phyloP scores from a whole-genome alignment of 2,888 invertebrate species.

The Hedychridium roseum region DNA sequence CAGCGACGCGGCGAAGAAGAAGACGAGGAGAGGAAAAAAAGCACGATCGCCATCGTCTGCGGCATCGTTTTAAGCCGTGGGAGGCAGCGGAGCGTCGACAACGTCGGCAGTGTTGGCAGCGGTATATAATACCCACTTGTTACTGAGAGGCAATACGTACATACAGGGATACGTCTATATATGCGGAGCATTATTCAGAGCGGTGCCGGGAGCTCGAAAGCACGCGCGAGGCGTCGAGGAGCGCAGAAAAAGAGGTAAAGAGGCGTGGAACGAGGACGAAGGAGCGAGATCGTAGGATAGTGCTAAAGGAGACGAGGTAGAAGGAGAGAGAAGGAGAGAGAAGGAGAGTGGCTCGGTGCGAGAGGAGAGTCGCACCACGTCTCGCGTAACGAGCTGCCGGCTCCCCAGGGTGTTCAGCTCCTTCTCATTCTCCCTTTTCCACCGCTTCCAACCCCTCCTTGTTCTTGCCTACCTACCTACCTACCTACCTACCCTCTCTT shows the following conservation, averaged over 20 bases:
- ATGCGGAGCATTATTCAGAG: slow-evolving; percentile 52
- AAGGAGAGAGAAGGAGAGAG: slow-evolving; percentile 15
- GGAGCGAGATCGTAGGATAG: slow-evolving; percentile 17
- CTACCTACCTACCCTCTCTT: slow-evolving; percentile 18
- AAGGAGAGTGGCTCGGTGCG: slow-evolving; percentile 33
- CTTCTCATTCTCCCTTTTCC: slow-evolving; percentile 34
- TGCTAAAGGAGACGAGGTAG: slow-evolving; percentile 22
- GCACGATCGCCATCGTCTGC: slow-evolving; percentile 31
- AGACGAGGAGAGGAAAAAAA: slow-evolving; percentile 9
- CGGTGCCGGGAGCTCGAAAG: slow-evolving; percentile 41
- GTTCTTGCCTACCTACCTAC: slow-evolving; percentile 17
- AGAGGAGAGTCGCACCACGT: slow-evolving; percentile 52
- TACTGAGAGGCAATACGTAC: slow-evolving; percentile 51
- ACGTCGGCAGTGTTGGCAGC: slow-evolving; percentile 27
- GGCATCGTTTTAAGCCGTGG: slow-evolving; percentile 29
- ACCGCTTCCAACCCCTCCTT: too few species aligned
- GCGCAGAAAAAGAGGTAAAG: slow-evolving; percentile 17
- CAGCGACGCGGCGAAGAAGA: not conserved
- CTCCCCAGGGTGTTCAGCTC: slow-evolving; percentile 58
- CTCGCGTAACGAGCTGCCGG: slow-evolving; percentile 62
- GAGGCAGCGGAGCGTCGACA: slow-evolving; percentile 20
- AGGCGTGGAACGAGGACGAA: slow-evolving; percentile 19
- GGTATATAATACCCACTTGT: slow-evolving; percentile 60
- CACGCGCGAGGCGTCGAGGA: slow-evolving; percentile 16
- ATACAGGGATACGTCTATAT: slow-evolving; percentile 20